Percentiles rank a stretch among this genome's conserved stretches.
These are phyloP conservation scores for Nestor notabilis DNA, from an alignment of 2,113 vertebrate genomes.

Conservation along the genomic window DNA sequence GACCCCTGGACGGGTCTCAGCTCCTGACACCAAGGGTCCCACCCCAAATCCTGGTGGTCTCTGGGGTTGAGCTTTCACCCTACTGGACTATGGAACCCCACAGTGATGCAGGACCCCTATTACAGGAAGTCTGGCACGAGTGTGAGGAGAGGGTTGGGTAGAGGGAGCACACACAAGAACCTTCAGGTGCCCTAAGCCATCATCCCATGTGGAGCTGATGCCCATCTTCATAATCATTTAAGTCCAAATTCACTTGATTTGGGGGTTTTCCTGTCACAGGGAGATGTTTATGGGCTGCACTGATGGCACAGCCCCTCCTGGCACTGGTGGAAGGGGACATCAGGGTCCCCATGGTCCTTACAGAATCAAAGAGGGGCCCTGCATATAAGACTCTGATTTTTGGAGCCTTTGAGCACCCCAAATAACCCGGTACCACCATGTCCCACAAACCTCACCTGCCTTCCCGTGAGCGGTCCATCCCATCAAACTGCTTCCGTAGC, in stretches of 20 bases:
- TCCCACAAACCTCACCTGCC: slow-evolving; percentile 77
- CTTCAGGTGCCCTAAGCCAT: fast-evolving
- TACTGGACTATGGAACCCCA: fast-evolving
- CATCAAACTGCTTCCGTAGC: slow-evolving; percentile 86
- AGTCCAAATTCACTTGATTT: neutral
- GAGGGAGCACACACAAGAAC: fast-evolving
- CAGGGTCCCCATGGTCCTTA: fast-evolving
- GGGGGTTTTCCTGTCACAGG: neutral
- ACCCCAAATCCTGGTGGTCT: neutral
- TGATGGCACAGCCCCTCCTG: neutral
- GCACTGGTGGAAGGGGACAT: neutral
- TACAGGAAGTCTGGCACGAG: fast-evolving
- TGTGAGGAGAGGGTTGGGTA: neutral
- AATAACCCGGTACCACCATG: slow-evolving; percentile 26
- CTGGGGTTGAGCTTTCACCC: neutral
- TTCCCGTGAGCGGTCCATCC: slow-evolving; percentile 82
- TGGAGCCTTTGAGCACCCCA: fast-evolving
- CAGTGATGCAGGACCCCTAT: neutral
- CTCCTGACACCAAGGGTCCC: neutral
- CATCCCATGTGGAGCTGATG: neutral
- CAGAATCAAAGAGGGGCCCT: neutral
- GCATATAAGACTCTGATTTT: neutral
- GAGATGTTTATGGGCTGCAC: neutral
- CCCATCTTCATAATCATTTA: neutral
- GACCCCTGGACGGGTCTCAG: neutral